These are phyloP conservation scores for Halocynthia roretzi DNA, from an alignment of 23 tunicate genomes.

Conservation along the genomic window DNA sequence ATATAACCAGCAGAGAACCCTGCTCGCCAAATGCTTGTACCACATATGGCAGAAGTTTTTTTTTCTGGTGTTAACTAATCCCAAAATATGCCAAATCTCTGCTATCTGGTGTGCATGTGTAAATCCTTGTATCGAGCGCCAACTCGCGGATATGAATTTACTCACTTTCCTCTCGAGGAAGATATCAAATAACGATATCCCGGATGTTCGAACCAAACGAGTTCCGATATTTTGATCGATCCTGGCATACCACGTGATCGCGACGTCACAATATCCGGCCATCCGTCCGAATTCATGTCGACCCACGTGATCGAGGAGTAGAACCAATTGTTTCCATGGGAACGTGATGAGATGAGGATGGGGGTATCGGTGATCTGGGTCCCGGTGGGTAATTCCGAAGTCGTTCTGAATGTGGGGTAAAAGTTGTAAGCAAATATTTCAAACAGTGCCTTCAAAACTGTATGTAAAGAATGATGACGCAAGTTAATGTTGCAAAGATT, in stretches of 20 bases:
- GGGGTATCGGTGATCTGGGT: constrained; percentile 17
- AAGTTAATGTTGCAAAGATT: no score
- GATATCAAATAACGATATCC: constrained; percentile 47
- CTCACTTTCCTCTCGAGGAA: constrained; percentile 33
- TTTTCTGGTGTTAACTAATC: no score
- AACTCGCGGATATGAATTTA: neutral
- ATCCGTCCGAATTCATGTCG: constrained; percentile 94
- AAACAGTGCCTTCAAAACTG: no score
- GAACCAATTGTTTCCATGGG: constrained; percentile 22
- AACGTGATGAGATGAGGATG: constrained; percentile 10
- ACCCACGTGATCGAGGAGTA: constrained; percentile 81
- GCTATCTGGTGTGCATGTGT: no score
- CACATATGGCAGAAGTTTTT: no score
- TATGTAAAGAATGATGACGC: no score
- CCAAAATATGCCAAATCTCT: no score
- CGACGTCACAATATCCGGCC: constrained; percentile 90
- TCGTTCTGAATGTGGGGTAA: neutral
- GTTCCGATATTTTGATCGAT: constrained; percentile 53
- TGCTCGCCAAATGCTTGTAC: no score
- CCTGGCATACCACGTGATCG: constrained; percentile 78
- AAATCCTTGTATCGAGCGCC: no score
- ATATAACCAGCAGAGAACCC: no score
- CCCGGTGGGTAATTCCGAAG: constrained; percentile 20
- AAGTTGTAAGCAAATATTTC: no score
- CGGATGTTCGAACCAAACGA: constrained; percentile 90